These are phyloP conservation scores for Plotosus lineatus DNA, from an alignment of 2,113 vertebrate species.

Conservation along the genomic window DNA sequence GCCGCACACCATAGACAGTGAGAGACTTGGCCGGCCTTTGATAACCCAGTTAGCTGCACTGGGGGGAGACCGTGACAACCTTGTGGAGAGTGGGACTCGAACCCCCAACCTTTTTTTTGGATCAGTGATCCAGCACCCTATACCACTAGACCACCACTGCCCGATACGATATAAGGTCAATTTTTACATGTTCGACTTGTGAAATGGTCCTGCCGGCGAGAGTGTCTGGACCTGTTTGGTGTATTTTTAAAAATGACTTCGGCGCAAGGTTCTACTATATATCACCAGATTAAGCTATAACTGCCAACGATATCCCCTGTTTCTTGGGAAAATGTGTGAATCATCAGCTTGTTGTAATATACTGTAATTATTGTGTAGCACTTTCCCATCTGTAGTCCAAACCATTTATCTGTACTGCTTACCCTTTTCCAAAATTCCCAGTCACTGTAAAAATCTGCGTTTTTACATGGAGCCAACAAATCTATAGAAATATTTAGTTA, in stretches of 20 bases:
- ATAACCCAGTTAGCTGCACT: too few species aligned
- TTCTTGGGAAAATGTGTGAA: conserved; percentile 5
- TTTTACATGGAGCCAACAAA: conserved; percentile 46
- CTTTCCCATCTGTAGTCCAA: neutral
- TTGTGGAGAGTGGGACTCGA: too few species aligned
- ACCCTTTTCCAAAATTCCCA: neutral
- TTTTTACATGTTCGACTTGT: too few species aligned
- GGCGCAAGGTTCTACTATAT: neutral
- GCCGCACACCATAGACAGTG: too few species aligned
- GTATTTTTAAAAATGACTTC: neutral
- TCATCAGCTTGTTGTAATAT: neutral
- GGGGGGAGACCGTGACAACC: too few species aligned
- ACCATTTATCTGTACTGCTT: neutral
- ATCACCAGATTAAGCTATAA: neutral
- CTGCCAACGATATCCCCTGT: neutral
- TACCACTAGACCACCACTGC: too few species aligned
- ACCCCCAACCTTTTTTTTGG: too few species aligned
- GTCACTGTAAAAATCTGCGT: conserved; percentile 21
- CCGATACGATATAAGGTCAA: too few species aligned
- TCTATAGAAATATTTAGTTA: conserved; percentile 57
- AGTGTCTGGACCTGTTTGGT: too few species aligned
- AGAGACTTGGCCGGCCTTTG: too few species aligned
- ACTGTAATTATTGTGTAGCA: neutral
- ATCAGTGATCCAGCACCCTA: too few species aligned
- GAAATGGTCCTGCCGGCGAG: too few species aligned